Percentiles rank a stretch among this genome's conserved stretches.
These are phyloP conservation scores for Elephas maximus DNA, from an alignment of 2,113 vertebrate species.

Conservation along the genomic window DNA sequence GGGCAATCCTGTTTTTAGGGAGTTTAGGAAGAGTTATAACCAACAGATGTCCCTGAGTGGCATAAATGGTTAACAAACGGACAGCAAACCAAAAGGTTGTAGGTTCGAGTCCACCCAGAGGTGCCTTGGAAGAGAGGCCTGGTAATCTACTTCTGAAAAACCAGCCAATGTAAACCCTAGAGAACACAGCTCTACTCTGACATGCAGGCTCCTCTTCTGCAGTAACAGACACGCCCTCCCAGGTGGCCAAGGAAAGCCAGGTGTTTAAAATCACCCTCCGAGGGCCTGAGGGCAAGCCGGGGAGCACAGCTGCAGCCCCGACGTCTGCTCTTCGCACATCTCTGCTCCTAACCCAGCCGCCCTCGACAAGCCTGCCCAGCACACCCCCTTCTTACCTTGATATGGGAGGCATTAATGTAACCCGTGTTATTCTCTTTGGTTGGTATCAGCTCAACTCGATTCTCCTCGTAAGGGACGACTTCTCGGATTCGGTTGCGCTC, in stretches of 20 bases:
- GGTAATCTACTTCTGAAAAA: not conserved
- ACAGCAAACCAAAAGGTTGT: not conserved
- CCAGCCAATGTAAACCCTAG: not conserved
- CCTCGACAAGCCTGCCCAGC: rapidly evolving
- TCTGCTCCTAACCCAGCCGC: not conserved
- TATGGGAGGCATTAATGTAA: slow-evolving; percentile 97
- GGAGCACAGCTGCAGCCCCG: not conserved
- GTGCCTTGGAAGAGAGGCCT: not conserved
- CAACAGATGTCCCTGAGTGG: not conserved
- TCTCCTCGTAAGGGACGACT: slow-evolving; percentile 96
- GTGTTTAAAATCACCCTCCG: not conserved
- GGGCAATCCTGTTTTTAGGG: not conserved
- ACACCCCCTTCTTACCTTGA: slow-evolving; percentile 89
- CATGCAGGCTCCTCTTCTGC: not conserved
- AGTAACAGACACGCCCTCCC: not conserved
- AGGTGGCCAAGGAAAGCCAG: not conserved
- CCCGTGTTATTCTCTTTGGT: slow-evolving; percentile 98
- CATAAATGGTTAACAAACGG: not conserved
- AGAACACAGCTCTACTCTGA: not conserved
- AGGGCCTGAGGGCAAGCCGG: slow-evolving; percentile 17
- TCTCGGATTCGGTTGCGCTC: slow-evolving; percentile 96
- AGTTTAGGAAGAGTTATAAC: not conserved
- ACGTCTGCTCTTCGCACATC: not conserved
- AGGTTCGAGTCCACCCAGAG: not conserved
- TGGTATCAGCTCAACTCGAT: slow-evolving; percentile 95